A percentile compares a stretch with the other conserved stretches of the same genome.
Conservation (phyloP, 2,888 invertebrate genomes). For the Uloborus plumipes region DNA sequence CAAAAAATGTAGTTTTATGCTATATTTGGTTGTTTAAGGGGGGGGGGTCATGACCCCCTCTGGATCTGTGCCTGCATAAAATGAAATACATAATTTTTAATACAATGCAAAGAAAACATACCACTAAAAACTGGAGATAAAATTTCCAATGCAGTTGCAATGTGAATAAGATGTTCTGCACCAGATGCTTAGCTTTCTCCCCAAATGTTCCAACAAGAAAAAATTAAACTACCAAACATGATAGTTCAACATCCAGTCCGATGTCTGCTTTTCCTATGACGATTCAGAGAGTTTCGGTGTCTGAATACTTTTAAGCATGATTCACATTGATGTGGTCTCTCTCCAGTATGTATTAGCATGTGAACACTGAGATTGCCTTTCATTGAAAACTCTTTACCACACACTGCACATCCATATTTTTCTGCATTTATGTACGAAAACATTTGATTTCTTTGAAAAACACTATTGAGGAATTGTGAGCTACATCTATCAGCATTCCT, state of each 20-base stretch:
- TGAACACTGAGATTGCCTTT: constrained; percentile 53
- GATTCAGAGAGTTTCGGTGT: constrained; percentile 50
- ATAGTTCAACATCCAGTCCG: not conserved
- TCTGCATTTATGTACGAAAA: not conserved
- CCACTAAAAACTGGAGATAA: too few species aligned
- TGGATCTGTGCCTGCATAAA: too few species aligned
- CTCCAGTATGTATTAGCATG: constrained; percentile 59
- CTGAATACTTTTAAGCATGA: constrained; percentile 49
- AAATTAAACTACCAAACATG: not conserved
- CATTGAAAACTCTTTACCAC: constrained; percentile 55
- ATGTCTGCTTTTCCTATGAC: constrained; percentile 49
- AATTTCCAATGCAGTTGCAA: too few species aligned
- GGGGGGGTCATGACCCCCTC: too few species aligned
- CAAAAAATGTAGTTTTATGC: too few species aligned
- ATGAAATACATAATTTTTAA: too few species aligned
- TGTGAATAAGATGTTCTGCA: too few species aligned
- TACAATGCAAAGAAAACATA: too few species aligned
- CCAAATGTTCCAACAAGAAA: not conserved
- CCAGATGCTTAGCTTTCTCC: too few species aligned
- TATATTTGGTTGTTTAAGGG: too few species aligned
- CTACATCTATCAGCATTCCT: constrained; percentile 15
- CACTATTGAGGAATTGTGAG: constrained; percentile 6
- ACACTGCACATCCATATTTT: constrained; percentile 42
- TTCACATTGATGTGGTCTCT: constrained; percentile 50
- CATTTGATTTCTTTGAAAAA: not conserved